These are phyloP conservation scores for Drosophila navojoa DNA, from an alignment of 1,140 invertebrate species.

Conservation along the genomic window DNA sequence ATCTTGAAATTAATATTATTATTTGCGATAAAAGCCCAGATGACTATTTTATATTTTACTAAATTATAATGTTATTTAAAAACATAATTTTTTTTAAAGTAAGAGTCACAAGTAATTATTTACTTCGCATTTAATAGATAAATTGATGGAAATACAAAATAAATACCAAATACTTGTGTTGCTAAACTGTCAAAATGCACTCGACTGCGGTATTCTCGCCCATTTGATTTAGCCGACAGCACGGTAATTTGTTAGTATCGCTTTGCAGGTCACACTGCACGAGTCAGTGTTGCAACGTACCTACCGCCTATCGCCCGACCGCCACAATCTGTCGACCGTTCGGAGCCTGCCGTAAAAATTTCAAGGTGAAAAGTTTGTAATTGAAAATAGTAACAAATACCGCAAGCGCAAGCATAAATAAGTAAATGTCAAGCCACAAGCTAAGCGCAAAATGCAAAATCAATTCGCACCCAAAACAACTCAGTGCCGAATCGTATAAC, in stretches of 20 bases:
- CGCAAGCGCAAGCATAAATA: slow-evolving; percentile 43
- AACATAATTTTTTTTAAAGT: too few species aligned
- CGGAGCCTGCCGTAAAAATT: slow-evolving; percentile 65
- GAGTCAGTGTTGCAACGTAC: slow-evolving; percentile 39
- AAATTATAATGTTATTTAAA: too few species aligned
- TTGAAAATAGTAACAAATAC: slow-evolving; percentile 66
- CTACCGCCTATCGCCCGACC: slow-evolving; percentile 45
- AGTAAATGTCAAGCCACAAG: slow-evolving; percentile 40
- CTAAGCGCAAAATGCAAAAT: slow-evolving; percentile 16
- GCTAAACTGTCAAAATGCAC: neutral
- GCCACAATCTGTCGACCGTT: slow-evolving; percentile 51
- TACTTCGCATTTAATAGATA: neutral
- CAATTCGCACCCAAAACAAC: slow-evolving; percentile 32
- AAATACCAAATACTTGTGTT: slow-evolving; percentile 10
- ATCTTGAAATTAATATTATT: too few species aligned
- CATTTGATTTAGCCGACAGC: neutral
- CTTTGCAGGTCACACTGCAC: slow-evolving; percentile 26
- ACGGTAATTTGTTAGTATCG: slow-evolving; percentile 16
- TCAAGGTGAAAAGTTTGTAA: slow-evolving; percentile 76
- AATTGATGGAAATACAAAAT: neutral
- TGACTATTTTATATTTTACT: too few species aligned
- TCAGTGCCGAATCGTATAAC: slow-evolving; percentile 57
- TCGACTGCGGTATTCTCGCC: neutral
- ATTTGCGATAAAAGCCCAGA: too few species aligned
- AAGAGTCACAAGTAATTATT: neutral